These are phyloP conservation scores for Macaria liturata DNA, from an alignment of 2,888 invertebrate genomes.

Conservation along the genomic window DNA sequence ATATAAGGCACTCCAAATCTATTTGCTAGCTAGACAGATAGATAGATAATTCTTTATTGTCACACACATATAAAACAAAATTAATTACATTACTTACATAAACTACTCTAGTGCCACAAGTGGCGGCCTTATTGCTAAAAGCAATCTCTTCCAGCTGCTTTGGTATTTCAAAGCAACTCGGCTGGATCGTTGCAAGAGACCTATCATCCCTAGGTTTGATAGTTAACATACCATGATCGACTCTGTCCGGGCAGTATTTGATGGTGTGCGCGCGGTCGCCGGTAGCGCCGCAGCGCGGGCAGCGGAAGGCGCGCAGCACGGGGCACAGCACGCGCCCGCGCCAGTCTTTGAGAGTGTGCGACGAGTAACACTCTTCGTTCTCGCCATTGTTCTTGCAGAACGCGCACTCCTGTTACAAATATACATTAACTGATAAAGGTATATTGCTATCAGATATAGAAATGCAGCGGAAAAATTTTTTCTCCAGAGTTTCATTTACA, in stretches of 20 bases:
- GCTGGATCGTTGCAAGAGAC: too few relatives aligned
- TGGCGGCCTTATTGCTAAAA: not conserved
- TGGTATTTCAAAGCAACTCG: too few relatives aligned
- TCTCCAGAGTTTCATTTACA: too few relatives aligned
- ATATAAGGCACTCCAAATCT: too few relatives aligned
- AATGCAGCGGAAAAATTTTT: not conserved
- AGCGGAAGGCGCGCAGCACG: slow-evolving; percentile 87
- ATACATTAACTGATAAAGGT: not conserved
- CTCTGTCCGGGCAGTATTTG: slow-evolving; percentile 66
- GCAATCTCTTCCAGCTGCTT: not conserved
- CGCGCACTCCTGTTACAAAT: slow-evolving; percentile 81
- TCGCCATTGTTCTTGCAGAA: slow-evolving; percentile 92
- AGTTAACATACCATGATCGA: slow-evolving; percentile 45
- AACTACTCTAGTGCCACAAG: too few relatives aligned
- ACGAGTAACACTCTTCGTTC: slow-evolving; percentile 84
- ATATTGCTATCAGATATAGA: not conserved
- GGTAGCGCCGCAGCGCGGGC: slow-evolving; percentile 87
- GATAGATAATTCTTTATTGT: too few relatives aligned
- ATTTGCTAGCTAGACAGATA: too few relatives aligned
- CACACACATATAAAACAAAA: too few relatives aligned
- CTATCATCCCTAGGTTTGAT: not conserved
- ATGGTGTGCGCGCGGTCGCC: slow-evolving; percentile 89
- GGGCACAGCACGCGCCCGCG: slow-evolving; percentile 88
- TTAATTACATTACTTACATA: not conserved
- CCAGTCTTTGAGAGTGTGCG: slow-evolving; percentile 86